Evolutionary conservation across 2,113 vertebrate genomes (phyloP).

Genomic region (Ailurus styani): DNA sequence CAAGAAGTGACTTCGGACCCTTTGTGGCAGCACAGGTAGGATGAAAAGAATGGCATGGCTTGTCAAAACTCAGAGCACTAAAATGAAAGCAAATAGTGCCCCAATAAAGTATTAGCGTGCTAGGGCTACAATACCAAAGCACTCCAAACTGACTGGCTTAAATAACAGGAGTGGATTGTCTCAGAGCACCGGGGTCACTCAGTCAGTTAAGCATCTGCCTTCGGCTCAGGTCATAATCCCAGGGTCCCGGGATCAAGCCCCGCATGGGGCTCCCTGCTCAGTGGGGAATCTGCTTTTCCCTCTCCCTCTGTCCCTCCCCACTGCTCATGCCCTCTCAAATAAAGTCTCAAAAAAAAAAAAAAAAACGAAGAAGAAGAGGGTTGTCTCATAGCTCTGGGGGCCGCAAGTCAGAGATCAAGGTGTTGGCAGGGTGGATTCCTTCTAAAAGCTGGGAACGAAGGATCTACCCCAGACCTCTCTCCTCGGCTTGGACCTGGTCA

Average conservation of each 20-base stretch:
- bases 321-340: neutral
- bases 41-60: fast-evolving
- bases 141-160: neutral
- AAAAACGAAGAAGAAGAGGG: too few relatives aligned
- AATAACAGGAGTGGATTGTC: neutral
- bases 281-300: neutral
- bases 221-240: neutral
- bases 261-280: neutral
- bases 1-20: neutral
- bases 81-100: neutral
- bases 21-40: neutral
- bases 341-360: neutral
- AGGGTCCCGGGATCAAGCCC: neutral
- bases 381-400: neutral
- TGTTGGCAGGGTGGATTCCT: neutral
- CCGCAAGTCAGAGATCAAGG: neutral
- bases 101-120: neutral
- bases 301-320: neutral
- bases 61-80: neutral
- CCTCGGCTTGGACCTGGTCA: fast-evolving
- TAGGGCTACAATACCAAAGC: fast-evolving
- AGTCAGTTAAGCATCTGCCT: neutral
- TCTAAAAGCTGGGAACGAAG: neutral
- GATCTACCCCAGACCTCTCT: neutral
- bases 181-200: neutral